Conservation (phyloP, 2,113 vertebrate species). For the Rhodinocichla rosea region DNA sequence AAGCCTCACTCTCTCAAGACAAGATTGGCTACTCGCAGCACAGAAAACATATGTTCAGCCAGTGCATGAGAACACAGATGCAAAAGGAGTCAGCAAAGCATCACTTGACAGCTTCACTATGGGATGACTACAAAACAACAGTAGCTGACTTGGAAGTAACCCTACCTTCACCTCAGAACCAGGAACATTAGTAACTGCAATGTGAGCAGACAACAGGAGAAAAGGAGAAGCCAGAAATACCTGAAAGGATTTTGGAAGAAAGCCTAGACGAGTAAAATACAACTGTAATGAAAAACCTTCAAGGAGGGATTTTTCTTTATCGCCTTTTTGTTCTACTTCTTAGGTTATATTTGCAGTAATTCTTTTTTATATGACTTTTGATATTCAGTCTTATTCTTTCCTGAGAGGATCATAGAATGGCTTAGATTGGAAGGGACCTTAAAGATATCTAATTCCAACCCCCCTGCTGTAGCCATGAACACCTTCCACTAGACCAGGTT, state of each 20-base stretch:
- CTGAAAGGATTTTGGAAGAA: constrained; percentile 15
- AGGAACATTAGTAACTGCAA: background rate
- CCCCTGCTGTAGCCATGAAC: background rate
- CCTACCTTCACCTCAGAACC: background rate
- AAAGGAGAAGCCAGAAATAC: background rate
- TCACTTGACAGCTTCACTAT: background rate
- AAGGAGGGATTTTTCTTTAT: constrained; percentile 3
- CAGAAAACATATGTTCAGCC: background rate
- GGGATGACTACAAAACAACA: background rate
- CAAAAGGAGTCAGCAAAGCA: background rate
- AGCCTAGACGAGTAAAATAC: background rate
- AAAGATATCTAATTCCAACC: background rate
- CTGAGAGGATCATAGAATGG: background rate
- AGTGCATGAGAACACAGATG: background rate
- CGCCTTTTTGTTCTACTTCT: background rate
- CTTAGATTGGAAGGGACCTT: background rate
- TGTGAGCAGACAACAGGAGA: background rate
- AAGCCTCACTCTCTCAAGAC: background rate
- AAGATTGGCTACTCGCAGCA: background rate
- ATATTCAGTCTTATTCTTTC: background rate
- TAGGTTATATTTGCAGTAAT: background rate
- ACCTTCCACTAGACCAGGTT: background rate
- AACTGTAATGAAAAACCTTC: background rate
- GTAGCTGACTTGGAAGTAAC: background rate
- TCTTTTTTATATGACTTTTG: background rate